Conservation (phyloP, 2,797 vertebrate genomes). For the Microctenopoma lineatum region DNA sequence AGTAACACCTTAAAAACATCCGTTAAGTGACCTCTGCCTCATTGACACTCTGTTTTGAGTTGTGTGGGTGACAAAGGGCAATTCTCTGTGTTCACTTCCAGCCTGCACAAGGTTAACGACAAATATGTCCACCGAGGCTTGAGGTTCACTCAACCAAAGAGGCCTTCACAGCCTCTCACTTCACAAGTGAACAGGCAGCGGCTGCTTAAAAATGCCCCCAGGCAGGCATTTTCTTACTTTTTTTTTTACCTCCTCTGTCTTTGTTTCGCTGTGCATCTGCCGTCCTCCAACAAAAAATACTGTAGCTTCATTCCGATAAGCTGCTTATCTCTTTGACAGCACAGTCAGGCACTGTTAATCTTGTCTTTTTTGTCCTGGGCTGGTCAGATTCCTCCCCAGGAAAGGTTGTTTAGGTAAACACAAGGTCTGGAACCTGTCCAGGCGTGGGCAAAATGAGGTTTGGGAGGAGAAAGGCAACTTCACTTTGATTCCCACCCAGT, state of each 20-base stretch:
- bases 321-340: slow-evolving; percentile 78
- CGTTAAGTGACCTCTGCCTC: slow-evolving; percentile 50
- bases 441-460: slow-evolving; percentile 53
- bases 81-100: slow-evolving; percentile 53
- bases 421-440: slow-evolving; percentile 63
- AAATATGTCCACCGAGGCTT: slow-evolving; percentile 60
- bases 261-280: slow-evolving; percentile 47
- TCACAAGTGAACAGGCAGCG: slow-evolving; percentile 45
- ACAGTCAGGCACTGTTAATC: slow-evolving; percentile 78
- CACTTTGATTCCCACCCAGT: slow-evolving; percentile 39
- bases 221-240: slow-evolving; percentile 26
- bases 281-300: slow-evolving; percentile 67
- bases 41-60: slow-evolving; percentile 61
- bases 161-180: slow-evolving; percentile 59
- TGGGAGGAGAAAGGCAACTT: slow-evolving; percentile 39
- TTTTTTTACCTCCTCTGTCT: slow-evolving; percentile 32
- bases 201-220: slow-evolving; percentile 45
- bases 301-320: slow-evolving; percentile 78
- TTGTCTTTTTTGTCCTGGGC: slow-evolving; percentile 76
- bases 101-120: slow-evolving; percentile 63
- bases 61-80: slow-evolving; percentile 68
- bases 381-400: slow-evolving; percentile 70
- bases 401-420: slow-evolving; percentile 76
- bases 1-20: slow-evolving; percentile 55
- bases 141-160: slow-evolving; percentile 50